Conservation (phyloP, 2,797 vertebrate genomes). For the Coracias cyanogaster region DNA sequence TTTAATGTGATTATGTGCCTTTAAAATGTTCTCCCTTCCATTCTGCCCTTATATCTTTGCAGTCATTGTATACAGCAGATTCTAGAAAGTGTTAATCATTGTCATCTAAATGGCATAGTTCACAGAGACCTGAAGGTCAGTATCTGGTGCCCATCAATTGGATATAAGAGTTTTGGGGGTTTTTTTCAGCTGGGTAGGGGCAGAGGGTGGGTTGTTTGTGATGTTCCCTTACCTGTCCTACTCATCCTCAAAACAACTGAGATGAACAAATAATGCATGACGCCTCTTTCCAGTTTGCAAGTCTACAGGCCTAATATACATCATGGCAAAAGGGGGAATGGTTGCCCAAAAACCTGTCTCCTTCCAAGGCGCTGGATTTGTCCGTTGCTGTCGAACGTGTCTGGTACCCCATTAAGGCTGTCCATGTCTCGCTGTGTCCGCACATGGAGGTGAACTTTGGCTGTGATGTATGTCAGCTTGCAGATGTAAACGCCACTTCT, state of each 20-base stretch:
- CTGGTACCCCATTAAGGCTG: not conserved
- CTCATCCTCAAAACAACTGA: constrained; percentile 50
- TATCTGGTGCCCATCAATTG: constrained; percentile 82
- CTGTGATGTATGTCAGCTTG: constrained; percentile 80
- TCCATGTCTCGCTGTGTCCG: not conserved
- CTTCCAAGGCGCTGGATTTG: not conserved
- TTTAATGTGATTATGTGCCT: constrained; percentile 82
- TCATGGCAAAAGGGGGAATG: constrained; percentile 67
- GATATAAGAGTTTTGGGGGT: constrained; percentile 61
- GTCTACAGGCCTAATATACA: constrained; percentile 80
- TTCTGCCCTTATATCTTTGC: constrained; percentile 88
- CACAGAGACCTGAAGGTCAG: constrained; percentile 99
- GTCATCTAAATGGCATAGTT: constrained; percentile 96
- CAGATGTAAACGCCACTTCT: constrained; percentile 82
- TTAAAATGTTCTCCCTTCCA: constrained; percentile 87
- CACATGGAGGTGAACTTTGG: constrained; percentile 27
- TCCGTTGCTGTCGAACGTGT: not conserved
- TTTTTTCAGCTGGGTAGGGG: constrained; percentile 61
- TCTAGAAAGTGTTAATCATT: constrained; percentile 99
- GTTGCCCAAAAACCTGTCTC: not conserved
- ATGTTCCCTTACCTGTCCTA: constrained; percentile 61
- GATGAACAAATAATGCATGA: constrained; percentile 83
- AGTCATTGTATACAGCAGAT: constrained; percentile 99
- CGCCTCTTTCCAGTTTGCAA: constrained; percentile 80
- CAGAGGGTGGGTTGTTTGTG: constrained; percentile 66